phyloP scores from a whole-genome alignment of 1,140 invertebrate species.

The Copidosoma floridanum region DNA sequence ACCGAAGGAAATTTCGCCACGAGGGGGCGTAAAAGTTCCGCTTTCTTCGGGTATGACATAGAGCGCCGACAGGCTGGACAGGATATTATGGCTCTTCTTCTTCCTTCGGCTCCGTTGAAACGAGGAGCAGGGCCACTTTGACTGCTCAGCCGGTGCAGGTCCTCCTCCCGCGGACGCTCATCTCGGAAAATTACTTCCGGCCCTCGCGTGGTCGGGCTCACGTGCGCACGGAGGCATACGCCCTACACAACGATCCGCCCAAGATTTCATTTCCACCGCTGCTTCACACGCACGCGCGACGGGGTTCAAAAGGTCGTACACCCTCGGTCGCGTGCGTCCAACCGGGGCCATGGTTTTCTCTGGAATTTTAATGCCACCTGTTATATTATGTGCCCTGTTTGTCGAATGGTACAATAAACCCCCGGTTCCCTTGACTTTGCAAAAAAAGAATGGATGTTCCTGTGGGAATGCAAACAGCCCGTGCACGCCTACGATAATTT shows the following conservation, averaged over 20 bases:
- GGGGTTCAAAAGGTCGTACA: slow-evolving; percentile 13
- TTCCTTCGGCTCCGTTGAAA: slow-evolving; percentile 39
- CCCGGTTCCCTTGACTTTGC: neutral
- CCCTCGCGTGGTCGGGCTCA: slow-evolving; percentile 27
- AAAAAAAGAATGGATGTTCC: no score
- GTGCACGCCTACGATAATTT: neutral
- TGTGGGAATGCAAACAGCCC: no score
- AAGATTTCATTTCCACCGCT: no score
- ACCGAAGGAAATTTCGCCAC: no score
- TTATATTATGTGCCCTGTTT: no score
- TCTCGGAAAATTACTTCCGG: slow-evolving; percentile 58
- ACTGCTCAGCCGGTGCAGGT: slow-evolving; percentile 55
- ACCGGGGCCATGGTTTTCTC: neutral
- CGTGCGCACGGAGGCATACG: neutral
- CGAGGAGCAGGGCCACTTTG: slow-evolving; percentile 55
- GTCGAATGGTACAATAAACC: neutral
- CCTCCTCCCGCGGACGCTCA: slow-evolving; percentile 42
- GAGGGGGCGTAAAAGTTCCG: no score
- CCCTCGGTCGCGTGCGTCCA: neutral
- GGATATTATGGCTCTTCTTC: slow-evolving; percentile 53
- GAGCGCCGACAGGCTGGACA: slow-evolving; percentile 44
- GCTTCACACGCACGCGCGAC: no score
- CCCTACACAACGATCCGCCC: neutral
- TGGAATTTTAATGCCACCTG: no score
- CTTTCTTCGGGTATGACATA: no score